phyloP scores from a whole-genome alignment of 1,140 invertebrate genomes.

The Amyelois transitella region DNA sequence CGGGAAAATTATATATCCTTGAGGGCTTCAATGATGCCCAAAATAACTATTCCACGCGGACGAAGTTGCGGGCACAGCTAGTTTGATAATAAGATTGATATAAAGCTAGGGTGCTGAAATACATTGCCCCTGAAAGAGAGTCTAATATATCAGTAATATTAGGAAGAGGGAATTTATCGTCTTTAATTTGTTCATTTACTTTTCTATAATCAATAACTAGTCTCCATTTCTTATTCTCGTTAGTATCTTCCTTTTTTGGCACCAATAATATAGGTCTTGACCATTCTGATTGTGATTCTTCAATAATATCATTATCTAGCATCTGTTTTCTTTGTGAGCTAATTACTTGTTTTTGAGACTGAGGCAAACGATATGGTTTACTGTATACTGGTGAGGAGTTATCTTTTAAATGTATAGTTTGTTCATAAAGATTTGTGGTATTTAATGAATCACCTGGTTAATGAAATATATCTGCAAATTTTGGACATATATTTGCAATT shows the following conservation, averaged over 20 bases:
- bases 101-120: too few relatives aligned
- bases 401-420: conserved; percentile 2
- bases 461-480: conserved; percentile 12
- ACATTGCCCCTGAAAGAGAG: too few relatives aligned
- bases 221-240: conserved; percentile 14
- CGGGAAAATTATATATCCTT: too few relatives aligned
- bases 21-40: too few relatives aligned
- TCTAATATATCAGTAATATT: too few relatives aligned
- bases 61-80: too few relatives aligned
- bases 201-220: conserved; percentile 19
- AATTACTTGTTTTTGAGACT: conserved; percentile 1
- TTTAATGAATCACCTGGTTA: conserved; percentile 9
- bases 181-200: conserved; percentile 17
- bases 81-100: too few relatives aligned
- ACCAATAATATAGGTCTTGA: conserved; percentile 14
- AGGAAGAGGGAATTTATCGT: too few relatives aligned
- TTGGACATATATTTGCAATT: conserved; percentile 10
- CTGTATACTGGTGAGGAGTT: background rate
- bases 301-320: conserved; percentile 10
- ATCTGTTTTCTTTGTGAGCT: conserved; percentile 9
- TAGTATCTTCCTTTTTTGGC: conserved; percentile 12
- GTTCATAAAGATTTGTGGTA: conserved; percentile 1
- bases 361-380: conserved; percentile 13
- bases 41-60: too few relatives aligned
- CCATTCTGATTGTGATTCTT: background rate